A percentile compares a stretch with the other conserved stretches of the same genome.
phyloP scores from a whole-genome alignment of 1,140 invertebrate genomes.

The Pseudomyrmex sp. region DNA sequence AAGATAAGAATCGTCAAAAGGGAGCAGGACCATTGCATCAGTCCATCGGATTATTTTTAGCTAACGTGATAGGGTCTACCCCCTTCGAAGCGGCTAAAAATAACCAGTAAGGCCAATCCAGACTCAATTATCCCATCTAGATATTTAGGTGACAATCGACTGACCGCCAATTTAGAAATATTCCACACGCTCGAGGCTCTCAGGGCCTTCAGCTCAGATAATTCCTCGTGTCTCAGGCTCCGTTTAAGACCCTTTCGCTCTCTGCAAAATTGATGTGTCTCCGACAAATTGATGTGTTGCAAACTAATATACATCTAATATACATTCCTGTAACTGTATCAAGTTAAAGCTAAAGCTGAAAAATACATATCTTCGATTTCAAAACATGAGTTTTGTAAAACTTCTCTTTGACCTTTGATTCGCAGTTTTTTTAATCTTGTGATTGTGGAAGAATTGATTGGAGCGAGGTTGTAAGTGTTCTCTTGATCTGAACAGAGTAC shows the following conservation, averaged over 20 bases:
- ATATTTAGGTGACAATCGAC: constrained; percentile 84
- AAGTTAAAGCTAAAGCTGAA: not conserved
- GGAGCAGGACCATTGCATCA: constrained; percentile 4
- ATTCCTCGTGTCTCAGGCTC: constrained; percentile 8
- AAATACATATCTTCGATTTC: not conserved
- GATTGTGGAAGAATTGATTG: not conserved
- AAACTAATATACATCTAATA: too few relatives aligned
- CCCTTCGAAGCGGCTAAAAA: constrained; percentile 82
- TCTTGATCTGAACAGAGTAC: not conserved
- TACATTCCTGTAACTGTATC: not conserved
- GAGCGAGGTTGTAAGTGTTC: not conserved
- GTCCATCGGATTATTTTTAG: constrained; percentile 83
- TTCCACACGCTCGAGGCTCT: constrained; percentile 75
- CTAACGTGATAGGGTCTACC: constrained; percentile 79
- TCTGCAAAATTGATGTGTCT: not conserved
- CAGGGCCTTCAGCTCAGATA: constrained; percentile 60
- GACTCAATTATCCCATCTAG: constrained; percentile 84
- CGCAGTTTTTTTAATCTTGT: not conserved
- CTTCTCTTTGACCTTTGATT: too few relatives aligned
- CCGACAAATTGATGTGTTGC: not conserved
- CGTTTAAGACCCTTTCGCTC: not conserved
- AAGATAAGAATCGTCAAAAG: constrained; percentile 13
- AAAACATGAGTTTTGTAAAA: not conserved
- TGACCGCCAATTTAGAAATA: constrained; percentile 84
- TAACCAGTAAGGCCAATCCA: constrained; percentile 83